Evolutionary conservation across 2,888 invertebrate genomes (phyloP).

Genomic region (Drosophila infuscata): DNA sequence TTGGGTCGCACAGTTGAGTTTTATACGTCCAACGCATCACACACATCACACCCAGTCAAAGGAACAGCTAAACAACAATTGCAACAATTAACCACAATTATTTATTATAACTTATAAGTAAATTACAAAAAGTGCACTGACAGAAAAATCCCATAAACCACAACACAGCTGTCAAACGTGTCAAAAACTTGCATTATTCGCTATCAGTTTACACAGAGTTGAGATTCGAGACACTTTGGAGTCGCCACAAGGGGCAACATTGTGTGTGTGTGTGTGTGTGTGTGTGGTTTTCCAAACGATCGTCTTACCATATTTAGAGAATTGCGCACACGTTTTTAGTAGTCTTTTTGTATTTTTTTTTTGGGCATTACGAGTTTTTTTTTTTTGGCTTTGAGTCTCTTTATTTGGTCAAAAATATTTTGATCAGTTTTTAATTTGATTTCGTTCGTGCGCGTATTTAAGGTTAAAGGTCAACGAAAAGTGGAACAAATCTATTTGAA

Average conservation of each 20-base stretch:
- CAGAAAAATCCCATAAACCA: slow-evolving; percentile 34
- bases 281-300: slow-evolving; percentile 33
- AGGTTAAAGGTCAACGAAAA: slow-evolving; percentile 43
- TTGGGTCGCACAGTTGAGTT: slow-evolving; percentile 72
- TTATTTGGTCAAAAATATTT: slow-evolving; percentile 71
- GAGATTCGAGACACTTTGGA: slow-evolving; percentile 33
- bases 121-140: slow-evolving; percentile 30
- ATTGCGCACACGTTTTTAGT: slow-evolving; percentile 33
- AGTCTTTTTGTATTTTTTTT: slow-evolving; percentile 9
- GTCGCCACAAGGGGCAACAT: slow-evolving; percentile 25
- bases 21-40: slow-evolving; percentile 71
- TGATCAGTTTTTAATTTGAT: slow-evolving; percentile 75
- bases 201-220: slow-evolving; percentile 65
- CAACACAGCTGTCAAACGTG: slow-evolving; percentile 63
- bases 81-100: slow-evolving; percentile 26
- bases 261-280: slow-evolving; percentile 16
- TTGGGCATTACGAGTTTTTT: slow-evolving; percentile 10
- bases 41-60: slow-evolving; percentile 59
- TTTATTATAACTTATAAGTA: slow-evolving; percentile 32
- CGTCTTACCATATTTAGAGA: slow-evolving; percentile 46
- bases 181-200: slow-evolving; percentile 59
- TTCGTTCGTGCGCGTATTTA: slow-evolving; percentile 39
- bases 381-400: slow-evolving; percentile 39
- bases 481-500: not conserved
- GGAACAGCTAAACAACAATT: slow-evolving; percentile 12